Evolutionary conservation across 2,113 vertebrate species (phyloP), one percentile per base, ranked within the genome.

Genomic region (Mesitornis unicolor): DNA sequence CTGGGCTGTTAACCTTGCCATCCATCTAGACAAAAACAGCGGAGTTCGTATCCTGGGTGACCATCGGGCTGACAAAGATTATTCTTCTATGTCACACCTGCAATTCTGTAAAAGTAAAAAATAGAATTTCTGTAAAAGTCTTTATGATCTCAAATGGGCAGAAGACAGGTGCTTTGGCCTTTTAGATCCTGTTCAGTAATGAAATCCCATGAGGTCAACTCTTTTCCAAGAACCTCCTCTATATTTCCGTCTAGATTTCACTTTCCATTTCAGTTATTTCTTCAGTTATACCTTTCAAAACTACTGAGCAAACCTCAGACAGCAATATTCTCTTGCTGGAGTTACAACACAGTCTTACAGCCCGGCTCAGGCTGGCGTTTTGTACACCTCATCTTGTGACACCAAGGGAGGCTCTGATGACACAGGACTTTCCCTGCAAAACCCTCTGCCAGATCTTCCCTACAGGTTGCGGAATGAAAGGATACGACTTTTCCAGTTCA

Each of bases 41-140:
- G 84, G 42, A 76, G 20, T 36, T 87, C 87, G 76, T 65, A 28
- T 54, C 69, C 57, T 87, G 50, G 6, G 69, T 18, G 59, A 84
- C 40, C 56, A 54, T 2, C 45, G 22, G 51, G 65, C 94, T 84
- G 87, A 70, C 0, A 11, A 61, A 13, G 60, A 71, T 87, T 89
- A 96, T 69, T 82, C 59, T 83, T 76, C 94, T 83, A 93, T 65
- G 76, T 17, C 61, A 86, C 48, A 95, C 83, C 90, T 97, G 95
- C 26, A 94, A 76, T 36, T 80, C 94, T 84, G 87, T 57, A 86
- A 79, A 91, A 90, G 33, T 20, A 4, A 95, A 88, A 84, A 90
- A 51, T 13, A 50, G 89, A 91, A 83, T 21, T n/a, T n/a, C n/a
- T n/a, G n/a, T n/a, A 0, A 6, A 86, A 67, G 26, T 35, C 20